Percentiles rank a stretch among this genome's conserved stretches.
phyloP scores from a whole-genome alignment of 1,140 invertebrate genomes.

The Apis florea region DNA sequence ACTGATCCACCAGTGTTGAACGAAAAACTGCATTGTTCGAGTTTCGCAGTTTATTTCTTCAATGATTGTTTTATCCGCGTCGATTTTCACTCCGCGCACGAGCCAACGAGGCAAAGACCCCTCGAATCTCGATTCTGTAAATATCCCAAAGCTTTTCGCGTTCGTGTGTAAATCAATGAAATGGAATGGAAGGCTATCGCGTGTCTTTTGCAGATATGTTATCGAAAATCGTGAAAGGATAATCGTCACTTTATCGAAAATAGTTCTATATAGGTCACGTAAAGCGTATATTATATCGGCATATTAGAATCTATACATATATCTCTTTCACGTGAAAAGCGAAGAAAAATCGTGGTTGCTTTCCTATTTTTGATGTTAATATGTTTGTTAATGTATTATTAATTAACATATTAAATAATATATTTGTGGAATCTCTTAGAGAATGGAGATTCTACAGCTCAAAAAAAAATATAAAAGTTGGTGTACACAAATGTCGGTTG shows the following conservation, averaged over 20 bases:
- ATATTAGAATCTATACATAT: background rate
- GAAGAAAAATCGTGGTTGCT: background rate
- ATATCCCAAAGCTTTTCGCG: background rate
- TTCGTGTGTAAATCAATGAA: constrained; percentile 24
- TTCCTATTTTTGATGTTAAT: background rate
- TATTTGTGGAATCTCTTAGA: no score
- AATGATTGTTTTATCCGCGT: background rate
- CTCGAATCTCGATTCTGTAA: background rate
- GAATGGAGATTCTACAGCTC: no score
- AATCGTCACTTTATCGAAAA: background rate
- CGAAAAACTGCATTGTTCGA: background rate
- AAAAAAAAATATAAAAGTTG: no score
- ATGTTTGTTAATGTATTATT: no score
- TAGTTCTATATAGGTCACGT: background rate
- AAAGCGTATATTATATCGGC: background rate
- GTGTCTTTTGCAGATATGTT: background rate
- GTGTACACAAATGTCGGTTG: no score
- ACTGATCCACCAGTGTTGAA: background rate
- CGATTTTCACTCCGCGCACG: background rate
- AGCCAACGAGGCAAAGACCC: background rate
- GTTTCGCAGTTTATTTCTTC: constrained; percentile 9
- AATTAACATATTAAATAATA: no score
- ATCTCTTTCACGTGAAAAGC: background rate
- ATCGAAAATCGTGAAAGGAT: background rate
- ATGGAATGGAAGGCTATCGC: background rate